A percentile compares a stretch with the other conserved stretches of the same genome.
Conservation (phyloP, 2,113 vertebrate species). For the Verasper variegatus region DNA sequence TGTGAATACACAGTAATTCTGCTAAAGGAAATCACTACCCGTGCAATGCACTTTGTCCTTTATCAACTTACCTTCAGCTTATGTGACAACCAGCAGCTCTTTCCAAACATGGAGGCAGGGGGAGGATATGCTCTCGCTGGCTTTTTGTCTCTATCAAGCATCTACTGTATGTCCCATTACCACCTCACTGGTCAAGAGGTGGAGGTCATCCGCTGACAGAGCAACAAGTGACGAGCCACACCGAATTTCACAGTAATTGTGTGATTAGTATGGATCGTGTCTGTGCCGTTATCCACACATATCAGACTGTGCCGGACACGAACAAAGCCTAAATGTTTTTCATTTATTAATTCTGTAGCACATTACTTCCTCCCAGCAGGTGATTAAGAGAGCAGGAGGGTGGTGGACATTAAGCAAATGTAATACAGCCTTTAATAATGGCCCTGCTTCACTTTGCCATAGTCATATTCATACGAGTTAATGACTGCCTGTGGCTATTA, state of each 20-base stretch:
- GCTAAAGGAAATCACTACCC: conserved; percentile 4
- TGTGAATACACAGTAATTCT: conserved; percentile 1
- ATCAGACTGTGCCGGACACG: conserved; percentile 8
- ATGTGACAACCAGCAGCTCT: conserved; percentile 30
- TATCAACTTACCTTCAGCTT: conserved; percentile 52
- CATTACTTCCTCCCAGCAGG: conserved; percentile 15
- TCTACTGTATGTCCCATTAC: conserved; percentile 33
- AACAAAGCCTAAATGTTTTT: conserved; percentile 3
- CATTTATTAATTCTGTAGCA: conserved; percentile 30
- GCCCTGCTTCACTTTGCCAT: conserved; percentile 38
- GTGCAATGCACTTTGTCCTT: conserved; percentile 6
- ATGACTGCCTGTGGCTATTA: conserved; percentile 44
- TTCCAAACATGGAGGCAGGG: conserved; percentile 27
- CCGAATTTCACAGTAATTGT: conserved; percentile 30
- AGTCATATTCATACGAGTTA: conserved; percentile 46
- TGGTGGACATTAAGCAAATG: conserved; percentile 44
- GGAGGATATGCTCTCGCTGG: neutral
- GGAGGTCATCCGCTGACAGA: conserved; percentile 30
- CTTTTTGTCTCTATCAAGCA: conserved; percentile 4
- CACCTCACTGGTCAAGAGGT: conserved; percentile 22
- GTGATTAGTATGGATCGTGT: conserved; percentile 33
- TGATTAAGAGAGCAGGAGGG: conserved; percentile 33
- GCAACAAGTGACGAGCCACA: conserved; percentile 35
- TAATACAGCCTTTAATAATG: conserved; percentile 46
- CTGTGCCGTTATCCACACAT: neutral